These are phyloP conservation scores for Ptychoptera contaminata DNA, from an alignment of 2,888 invertebrate species.

Conservation along the genomic window DNA sequence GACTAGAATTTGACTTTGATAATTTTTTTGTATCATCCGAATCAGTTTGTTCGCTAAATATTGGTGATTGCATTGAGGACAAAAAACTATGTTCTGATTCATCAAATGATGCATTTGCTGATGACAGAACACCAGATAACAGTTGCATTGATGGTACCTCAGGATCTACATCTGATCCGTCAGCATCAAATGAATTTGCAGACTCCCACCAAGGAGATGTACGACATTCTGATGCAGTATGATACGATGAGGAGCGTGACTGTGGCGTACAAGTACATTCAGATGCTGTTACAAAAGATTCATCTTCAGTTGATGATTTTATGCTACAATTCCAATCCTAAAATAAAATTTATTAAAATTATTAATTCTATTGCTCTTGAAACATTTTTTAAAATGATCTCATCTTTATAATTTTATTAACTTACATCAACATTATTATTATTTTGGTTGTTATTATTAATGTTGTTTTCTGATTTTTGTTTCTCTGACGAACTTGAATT, in stretches of 20 bases:
- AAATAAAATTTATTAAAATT: conserved; percentile 3
- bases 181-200: conserved; percentile 29
- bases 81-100: conserved; percentile 26
- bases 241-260: conserved; percentile 50
- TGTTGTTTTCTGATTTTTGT: conserved; percentile 16
- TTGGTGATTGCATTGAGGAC: conserved; percentile 17
- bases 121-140: conserved; percentile 17
- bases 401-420: no score
- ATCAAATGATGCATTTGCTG: conserved; percentile 27
- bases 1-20: no score
- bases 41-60: conserved; percentile 1
- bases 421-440: no score
- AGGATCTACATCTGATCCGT: conserved; percentile 20
- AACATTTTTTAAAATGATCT: background rate
- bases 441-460: no score
- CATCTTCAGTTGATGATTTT: conserved; percentile 34
- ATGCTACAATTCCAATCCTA: conserved; percentile 29
- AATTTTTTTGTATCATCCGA: conserved; percentile 1
- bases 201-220: conserved; percentile 42
- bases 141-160: conserved; percentile 13
- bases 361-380: background rate
- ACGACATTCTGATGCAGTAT: conserved; percentile 50
- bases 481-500: conserved; percentile 17
- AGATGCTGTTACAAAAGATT: conserved; percentile 51
- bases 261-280: conserved; percentile 47